Evolutionary conservation across 2,888 invertebrate species (phyloP), one percentile per base, ranked within the genome.

Genomic region (Polylopha cassiicola): DNA sequence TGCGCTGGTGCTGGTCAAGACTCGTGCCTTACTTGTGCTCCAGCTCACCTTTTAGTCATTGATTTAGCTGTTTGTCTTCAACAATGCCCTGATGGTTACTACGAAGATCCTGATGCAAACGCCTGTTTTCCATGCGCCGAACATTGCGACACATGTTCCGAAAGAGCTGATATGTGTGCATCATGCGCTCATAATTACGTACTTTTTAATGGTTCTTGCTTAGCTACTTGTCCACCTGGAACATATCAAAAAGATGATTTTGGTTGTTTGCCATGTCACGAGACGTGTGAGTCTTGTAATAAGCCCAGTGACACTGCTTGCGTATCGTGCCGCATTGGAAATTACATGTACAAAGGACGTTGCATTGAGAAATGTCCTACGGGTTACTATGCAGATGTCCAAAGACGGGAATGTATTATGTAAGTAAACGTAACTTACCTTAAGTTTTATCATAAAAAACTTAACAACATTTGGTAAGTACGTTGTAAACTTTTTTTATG

Each of bases 241-340:
- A 95, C 94, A 29, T 95, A 90, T 71, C 95, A 95, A 80, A 94
- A 93, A 23, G 93, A 95, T 65, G 94, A 95, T 70, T 93, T 94
- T 73, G 92, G 91, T 61, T 95, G 95, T 72, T 87, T 90, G 49
- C 87, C 90, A 6, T 95, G 95, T 63, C 92, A 95, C 71, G 86
- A 90, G 46, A 89, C 91, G 33, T 95, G 95, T 66, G 92, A 92
- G 66, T 93, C 94, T 24, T 95, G 95, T 73, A 91, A 88, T 48
- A 94, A 94, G n/a, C 89, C 92, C 9, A 89, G 89, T 38, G 91
- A 91, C 59, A 89, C 89, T 17, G 91, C 92, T 56, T 95, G 95
- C 81, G 91, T 95, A 53, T 90, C 91, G 14, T 95, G 95, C 72
- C 89, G 90, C 52, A 84, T 89, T 43, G 92, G 92, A 48, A 87